phyloP scores from a whole-genome alignment of 2,797 vertebrate species.

The Cryptoblepharus egeriae region DNA sequence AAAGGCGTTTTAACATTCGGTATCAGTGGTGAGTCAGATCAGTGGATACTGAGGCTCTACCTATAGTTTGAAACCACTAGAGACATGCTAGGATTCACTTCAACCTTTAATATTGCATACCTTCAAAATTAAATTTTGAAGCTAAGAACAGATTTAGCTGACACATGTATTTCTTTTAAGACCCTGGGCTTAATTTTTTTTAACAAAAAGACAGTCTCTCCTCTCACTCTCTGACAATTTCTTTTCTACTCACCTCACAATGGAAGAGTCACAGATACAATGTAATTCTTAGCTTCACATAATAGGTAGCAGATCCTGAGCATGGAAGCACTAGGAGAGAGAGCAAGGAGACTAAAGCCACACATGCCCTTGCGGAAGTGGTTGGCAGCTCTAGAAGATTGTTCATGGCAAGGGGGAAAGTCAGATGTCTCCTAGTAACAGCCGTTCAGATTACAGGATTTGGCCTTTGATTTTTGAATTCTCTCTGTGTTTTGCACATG shows the following conservation, averaged over 20 bases:
- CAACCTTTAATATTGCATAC: background rate
- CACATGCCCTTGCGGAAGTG: background rate
- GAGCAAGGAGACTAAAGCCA: background rate
- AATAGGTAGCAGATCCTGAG: background rate
- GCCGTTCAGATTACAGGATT: constrained; percentile 26
- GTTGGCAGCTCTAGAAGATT: constrained; percentile 18
- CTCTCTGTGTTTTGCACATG: constrained; percentile 30
- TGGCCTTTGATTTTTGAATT: constrained; percentile 36
- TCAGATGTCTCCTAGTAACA: constrained; percentile 18
- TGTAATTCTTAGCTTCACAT: background rate
- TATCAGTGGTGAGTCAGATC: too few species aligned
- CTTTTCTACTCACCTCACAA: background rate
- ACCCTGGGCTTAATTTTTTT: too few species aligned
- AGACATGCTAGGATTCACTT: background rate
- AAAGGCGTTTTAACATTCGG: too few species aligned
- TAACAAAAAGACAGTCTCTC: background rate
- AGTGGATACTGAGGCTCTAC: too few species aligned
- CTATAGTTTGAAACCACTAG: too few species aligned
- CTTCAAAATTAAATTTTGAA: background rate
- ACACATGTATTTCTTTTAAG: background rate
- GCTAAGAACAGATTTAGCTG: background rate
- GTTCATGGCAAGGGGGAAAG: constrained; percentile 12
- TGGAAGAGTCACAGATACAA: background rate
- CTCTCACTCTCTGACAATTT: background rate
- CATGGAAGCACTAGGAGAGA: background rate